A percentile compares a stretch with the other conserved stretches of the same genome.
These are phyloP conservation scores for Hippoglossus hippoglossus DNA, from an alignment of 2,797 vertebrate species.

Conservation along the genomic window DNA sequence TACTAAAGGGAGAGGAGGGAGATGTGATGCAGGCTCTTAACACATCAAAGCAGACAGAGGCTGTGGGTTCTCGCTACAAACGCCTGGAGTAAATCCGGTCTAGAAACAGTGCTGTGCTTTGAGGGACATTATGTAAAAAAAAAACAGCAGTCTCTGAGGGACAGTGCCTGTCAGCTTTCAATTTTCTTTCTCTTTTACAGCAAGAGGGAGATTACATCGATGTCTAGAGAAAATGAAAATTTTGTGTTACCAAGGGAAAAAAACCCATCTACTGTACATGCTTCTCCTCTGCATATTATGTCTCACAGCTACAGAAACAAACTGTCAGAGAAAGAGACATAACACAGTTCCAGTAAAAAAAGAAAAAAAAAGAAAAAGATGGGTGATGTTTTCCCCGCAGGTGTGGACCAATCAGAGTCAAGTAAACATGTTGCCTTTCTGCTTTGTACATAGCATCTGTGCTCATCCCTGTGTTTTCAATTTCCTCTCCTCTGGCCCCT, in stretches of 20 bases:
- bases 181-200: conserved; percentile 3
- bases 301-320: conserved; percentile 5
- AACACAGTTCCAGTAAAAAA: not conserved
- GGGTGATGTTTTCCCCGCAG: conserved; percentile 57
- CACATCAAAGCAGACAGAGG: conserved; percentile 62
- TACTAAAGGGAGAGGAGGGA: conserved; percentile 24
- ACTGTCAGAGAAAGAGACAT: conserved; percentile 25
- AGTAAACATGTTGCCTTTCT: conserved; percentile 80
- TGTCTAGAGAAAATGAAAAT: not conserved
- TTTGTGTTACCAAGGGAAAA: not conserved
- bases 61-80: conserved; percentile 48
- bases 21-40: conserved; percentile 53
- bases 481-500: conserved; percentile 40
- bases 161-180: conserved; percentile 6
- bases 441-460: conserved; percentile 56
- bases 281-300: not conserved
- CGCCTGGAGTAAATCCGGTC: conserved; percentile 43
- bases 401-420: conserved; percentile 65
- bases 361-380: not conserved
- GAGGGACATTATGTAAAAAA: conserved; percentile 30
- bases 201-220: not conserved
- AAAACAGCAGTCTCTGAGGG: conserved; percentile 4
- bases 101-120: conserved; percentile 25
- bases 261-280: not conserved
- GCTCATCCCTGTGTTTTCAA: conserved; percentile 69